Evolutionary conservation across 2,888 invertebrate genomes (phyloP).

Genomic region (Ctena decussata): DNA sequence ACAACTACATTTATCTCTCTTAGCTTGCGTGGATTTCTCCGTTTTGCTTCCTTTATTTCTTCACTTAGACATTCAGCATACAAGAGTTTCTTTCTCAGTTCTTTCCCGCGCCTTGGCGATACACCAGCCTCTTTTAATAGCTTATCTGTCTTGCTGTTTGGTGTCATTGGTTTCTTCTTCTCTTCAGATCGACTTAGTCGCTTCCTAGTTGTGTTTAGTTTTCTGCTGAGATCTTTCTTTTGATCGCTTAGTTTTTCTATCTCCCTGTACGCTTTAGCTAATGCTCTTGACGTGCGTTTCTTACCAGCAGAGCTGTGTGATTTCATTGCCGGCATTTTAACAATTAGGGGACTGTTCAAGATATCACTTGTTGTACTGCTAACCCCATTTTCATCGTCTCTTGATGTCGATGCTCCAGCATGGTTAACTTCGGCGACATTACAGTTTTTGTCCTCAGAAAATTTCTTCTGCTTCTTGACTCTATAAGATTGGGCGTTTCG

Average conservation of each 20-base stretch:
- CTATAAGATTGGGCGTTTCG: neutral
- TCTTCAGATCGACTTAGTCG: neutral
- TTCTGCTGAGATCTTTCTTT: neutral
- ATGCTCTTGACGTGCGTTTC: neutral
- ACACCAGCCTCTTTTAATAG: neutral
- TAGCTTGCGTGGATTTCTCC: neutral
- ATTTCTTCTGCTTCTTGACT: neutral
- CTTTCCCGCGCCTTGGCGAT: neutral
- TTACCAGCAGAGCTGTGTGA: neutral
- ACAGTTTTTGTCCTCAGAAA: no score
- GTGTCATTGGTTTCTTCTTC: neutral
- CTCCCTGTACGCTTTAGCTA: neutral
- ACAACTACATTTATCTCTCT: neutral
- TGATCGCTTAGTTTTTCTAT: neutral
- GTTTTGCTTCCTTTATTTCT: neutral
- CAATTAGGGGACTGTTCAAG: neutral
- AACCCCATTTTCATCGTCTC: slow-evolving; percentile 20
- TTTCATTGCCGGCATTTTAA: neutral
- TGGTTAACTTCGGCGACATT: neutral
- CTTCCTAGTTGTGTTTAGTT: neutral
- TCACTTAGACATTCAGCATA: neutral
- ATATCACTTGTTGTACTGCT: neutral
- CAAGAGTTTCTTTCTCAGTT: neutral
- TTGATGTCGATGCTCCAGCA: neutral
- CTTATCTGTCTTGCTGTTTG: neutral